Conservation (phyloP, 2,113 vertebrate species). For the Istiophorus platypterus region DNA sequence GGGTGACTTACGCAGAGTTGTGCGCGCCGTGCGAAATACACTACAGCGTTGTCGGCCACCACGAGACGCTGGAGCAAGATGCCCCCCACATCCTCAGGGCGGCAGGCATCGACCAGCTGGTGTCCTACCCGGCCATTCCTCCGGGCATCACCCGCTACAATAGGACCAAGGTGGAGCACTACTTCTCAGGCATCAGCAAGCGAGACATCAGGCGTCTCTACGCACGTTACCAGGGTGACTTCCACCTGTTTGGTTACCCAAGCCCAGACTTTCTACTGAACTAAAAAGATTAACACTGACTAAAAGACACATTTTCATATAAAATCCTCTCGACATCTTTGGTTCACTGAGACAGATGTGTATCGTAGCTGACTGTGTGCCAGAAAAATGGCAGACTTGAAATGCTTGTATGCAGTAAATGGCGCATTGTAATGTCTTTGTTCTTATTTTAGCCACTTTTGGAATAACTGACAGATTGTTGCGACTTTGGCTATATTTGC, state of each 20-base stretch:
- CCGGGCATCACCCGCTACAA: slow-evolving; percentile 96
- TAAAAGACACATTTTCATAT: slow-evolving; percentile 19
- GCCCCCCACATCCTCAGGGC: slow-evolving; percentile 91
- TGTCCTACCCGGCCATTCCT: slow-evolving; percentile 94
- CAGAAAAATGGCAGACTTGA: background rate
- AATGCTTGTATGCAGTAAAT: background rate
- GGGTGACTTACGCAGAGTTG: slow-evolving; percentile 94
- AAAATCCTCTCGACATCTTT: slow-evolving; percentile 15
- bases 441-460: slow-evolving; percentile 11
- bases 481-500: background rate
- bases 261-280: slow-evolving; percentile 93
- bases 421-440: background rate
- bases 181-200: slow-evolving; percentile 93
- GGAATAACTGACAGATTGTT: slow-evolving; percentile 2
- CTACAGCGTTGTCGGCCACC: slow-evolving; percentile 93
- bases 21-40: slow-evolving; percentile 95
- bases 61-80: slow-evolving; percentile 94
- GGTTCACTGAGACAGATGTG: slow-evolving; percentile 20
- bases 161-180: slow-evolving; percentile 92
- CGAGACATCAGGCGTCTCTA: slow-evolving; percentile 92
- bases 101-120: slow-evolving; percentile 90
- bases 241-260: slow-evolving; percentile 93
- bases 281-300: slow-evolving; percentile 66
- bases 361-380: slow-evolving; percentile 16
- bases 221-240: slow-evolving; percentile 92